These are phyloP conservation scores for Melolontha melolontha DNA, from an alignment of 2,888 invertebrate species.

Conservation along the genomic window DNA sequence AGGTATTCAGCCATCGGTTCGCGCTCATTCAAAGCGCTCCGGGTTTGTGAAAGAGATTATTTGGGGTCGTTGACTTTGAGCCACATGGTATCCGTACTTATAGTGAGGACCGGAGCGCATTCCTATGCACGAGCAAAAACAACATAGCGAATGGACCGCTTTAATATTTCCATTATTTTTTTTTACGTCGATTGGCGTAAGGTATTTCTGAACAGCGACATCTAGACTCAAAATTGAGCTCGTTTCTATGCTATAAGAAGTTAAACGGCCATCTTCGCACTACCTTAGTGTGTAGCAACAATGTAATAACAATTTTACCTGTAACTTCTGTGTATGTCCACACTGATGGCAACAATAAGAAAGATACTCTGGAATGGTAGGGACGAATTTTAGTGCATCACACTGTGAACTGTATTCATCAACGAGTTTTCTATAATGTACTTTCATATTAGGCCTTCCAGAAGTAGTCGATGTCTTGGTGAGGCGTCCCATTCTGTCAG, in stretches of 20 bases:
- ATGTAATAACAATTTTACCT: conserved; percentile 62
- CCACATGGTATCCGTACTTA: conserved; percentile 37
- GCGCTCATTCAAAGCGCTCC: conserved; percentile 30
- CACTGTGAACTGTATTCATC: conserved; percentile 66
- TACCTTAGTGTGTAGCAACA: neutral
- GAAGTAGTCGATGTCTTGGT: conserved; percentile 62
- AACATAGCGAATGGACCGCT: conserved; percentile 9
- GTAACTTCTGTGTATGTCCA: conserved; percentile 71
- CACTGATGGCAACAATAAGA: conserved; percentile 73
- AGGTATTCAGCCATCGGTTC: conserved; percentile 25
- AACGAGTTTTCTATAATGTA: conserved; percentile 71
- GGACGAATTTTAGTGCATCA: conserved; percentile 66
- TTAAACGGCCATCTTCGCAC: conserved; percentile 8
- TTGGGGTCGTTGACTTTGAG: conserved; percentile 33
- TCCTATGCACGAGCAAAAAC: conserved; percentile 29
- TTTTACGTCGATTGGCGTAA: neutral
- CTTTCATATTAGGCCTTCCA: conserved; percentile 68
- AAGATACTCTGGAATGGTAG: conserved; percentile 69
- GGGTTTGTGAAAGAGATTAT: conserved; percentile 33
- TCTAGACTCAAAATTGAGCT: conserved; percentile 4
- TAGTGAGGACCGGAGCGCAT: conserved; percentile 24
- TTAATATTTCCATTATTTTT: conserved; percentile 21
- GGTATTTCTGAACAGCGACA: conserved; percentile 5
- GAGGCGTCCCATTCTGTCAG: conserved; percentile 67
- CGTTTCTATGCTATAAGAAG: conserved; percentile 23